phyloP scores from a whole-genome alignment of 1,140 invertebrate genomes.

The Pachyrhynchus sulphureomaculatus region DNA sequence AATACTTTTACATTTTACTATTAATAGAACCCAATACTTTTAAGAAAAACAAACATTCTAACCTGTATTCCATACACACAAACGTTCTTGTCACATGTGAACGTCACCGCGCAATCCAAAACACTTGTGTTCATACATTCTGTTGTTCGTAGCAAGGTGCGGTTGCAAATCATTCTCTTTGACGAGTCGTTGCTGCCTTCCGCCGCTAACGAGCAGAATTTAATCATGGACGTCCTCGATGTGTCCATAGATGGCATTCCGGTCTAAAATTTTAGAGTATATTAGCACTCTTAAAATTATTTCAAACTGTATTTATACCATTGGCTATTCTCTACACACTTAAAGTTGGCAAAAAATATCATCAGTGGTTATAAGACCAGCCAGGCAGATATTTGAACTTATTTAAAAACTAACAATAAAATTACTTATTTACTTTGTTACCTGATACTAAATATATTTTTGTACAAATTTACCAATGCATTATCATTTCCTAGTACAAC shows the following conservation, averaged over 20 bases:
- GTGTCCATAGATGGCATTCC: conserved; percentile 48
- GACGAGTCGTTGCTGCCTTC: conserved; percentile 36
- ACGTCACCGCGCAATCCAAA: conserved; percentile 73
- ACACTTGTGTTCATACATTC: conserved; percentile 70
- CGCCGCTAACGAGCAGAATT: conserved; percentile 30
- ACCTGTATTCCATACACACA: conserved; percentile 71
- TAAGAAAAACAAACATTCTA: conserved; percentile 19
- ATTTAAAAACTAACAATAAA: no score
- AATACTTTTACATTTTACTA: no score
- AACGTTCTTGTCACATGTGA: conserved; percentile 76
- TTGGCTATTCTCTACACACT: no score
- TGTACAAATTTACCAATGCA: no score
- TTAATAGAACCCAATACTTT: no score
- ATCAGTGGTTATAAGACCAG: no score
- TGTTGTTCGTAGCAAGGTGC: conserved; percentile 61
- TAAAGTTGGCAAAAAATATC: no score
- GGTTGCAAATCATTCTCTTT: conserved; percentile 65
- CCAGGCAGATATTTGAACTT: no score
- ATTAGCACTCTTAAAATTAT: background rate
- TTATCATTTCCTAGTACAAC: no score
- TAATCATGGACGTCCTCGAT: conserved; percentile 45
- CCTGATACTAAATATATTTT: no score
- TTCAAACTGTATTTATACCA: no score
- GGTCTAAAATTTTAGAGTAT: conserved; percentile 28
- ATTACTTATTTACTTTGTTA: no score